These are phyloP conservation scores for Myotis findleyi DNA, from an alignment of 2,797 vertebrate species.

Conservation along the genomic window DNA sequence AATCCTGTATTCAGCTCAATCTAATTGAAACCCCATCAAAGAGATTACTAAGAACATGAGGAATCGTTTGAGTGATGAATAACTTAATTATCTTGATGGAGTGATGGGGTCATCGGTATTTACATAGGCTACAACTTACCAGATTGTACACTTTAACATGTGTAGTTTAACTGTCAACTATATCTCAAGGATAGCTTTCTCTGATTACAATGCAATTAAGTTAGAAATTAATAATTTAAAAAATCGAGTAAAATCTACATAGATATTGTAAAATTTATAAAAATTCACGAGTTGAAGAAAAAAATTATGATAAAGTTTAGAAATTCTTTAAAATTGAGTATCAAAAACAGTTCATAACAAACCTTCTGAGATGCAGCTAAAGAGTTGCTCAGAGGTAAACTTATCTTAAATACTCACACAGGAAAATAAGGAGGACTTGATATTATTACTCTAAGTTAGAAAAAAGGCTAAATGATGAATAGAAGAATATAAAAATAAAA, in stretches of 20 bases:
- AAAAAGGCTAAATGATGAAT: neutral
- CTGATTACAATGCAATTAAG: neutral
- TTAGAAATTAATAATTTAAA: slow-evolving; percentile 24
- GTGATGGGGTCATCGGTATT: neutral
- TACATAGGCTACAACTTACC: neutral
- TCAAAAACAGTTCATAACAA: neutral
- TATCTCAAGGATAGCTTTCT: slow-evolving; percentile 24
- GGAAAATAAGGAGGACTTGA: neutral
- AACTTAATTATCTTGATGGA: neutral
- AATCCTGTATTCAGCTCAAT: neutral
- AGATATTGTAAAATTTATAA: slow-evolving; percentile 44
- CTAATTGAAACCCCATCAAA: neutral
- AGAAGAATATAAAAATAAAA: slow-evolving; percentile 1
- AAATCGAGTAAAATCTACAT: neutral
- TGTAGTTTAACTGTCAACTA: neutral
- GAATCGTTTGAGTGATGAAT: neutral
- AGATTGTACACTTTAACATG: neutral
- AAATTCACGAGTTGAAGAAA: neutral
- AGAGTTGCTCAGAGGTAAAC: neutral
- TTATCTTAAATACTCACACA: neutral
- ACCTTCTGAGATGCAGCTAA: neutral
- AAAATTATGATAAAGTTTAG: neutral
- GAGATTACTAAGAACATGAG: neutral
- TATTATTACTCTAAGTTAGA: neutral
- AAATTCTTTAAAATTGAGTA: slow-evolving; percentile 18